Conservation (phyloP, 2,888 invertebrate genomes). For the Philereme vetulata region DNA sequence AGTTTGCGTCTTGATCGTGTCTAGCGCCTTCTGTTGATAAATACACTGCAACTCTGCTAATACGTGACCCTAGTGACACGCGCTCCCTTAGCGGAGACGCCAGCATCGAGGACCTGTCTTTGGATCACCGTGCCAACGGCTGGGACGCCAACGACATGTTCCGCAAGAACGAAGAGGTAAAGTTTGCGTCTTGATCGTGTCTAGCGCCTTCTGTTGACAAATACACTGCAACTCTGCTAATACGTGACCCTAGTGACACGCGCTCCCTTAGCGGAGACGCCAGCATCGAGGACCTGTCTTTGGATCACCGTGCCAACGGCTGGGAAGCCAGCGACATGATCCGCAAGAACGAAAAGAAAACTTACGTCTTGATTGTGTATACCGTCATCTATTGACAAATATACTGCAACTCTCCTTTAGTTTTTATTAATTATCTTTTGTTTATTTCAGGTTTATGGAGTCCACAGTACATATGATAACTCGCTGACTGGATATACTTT, state of each 20-base stretch:
- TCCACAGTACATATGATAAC: constrained; percentile 96
- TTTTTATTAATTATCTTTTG: background rate
- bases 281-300: constrained; percentile 86
- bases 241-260: constrained; percentile 69
- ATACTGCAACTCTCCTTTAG: background rate
- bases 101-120: constrained; percentile 86
- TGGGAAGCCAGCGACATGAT: constrained; percentile 99
- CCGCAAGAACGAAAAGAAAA: constrained; percentile 90
- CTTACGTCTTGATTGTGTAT: background rate
- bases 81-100: constrained; percentile 84
- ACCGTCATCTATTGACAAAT: background rate
- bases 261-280: constrained; percentile 84
- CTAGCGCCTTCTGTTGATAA: background rate
- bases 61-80: constrained; percentile 69
- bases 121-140: constrained; percentile 93
- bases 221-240: background rate
- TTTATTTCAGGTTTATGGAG: constrained; percentile 87
- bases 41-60: background rate
- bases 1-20: background rate
- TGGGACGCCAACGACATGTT: constrained; percentile 99
- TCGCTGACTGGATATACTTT: constrained; percentile 96
- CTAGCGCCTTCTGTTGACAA: background rate
- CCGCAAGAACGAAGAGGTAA: constrained; percentile 90
- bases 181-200: background rate
- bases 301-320: constrained; percentile 93